These are phyloP conservation scores for Enteromius fasciolatus DNA, from an alignment of 2,797 vertebrate genomes.

Conservation along the genomic window DNA sequence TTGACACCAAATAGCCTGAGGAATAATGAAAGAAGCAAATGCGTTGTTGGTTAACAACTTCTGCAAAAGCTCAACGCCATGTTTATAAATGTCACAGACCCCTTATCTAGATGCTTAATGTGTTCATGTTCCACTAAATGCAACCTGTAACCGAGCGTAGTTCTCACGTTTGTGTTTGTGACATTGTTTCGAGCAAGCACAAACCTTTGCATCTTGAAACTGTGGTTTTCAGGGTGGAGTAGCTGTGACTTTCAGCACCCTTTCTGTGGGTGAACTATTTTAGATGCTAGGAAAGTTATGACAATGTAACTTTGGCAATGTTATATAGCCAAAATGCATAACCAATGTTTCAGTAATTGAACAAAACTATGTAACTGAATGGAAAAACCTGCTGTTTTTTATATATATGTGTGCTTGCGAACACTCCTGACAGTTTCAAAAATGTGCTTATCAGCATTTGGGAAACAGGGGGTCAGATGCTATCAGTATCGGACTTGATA, in stretches of 20 bases:
- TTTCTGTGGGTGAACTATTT: neutral
- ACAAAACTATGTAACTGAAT: neutral
- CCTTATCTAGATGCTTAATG: neutral
- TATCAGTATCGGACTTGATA: conserved; percentile 48
- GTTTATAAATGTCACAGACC: neutral
- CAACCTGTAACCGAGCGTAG: neutral
- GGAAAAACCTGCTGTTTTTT: too few species aligned
- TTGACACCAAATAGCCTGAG: neutral
- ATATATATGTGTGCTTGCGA: neutral
- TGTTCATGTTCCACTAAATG: neutral
- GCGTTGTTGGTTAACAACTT: neutral
- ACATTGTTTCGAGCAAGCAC: neutral
- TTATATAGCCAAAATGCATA: neutral
- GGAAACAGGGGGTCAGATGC: conserved; percentile 28
- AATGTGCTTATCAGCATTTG: conserved; percentile 24
- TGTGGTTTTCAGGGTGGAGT: conserved; percentile 40
- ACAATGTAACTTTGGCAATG: neutral
- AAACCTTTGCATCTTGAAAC: neutral
- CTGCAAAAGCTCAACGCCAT: neutral
- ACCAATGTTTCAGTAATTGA: neutral
- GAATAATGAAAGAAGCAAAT: neutral
- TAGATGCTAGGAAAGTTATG: neutral
- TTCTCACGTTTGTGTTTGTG: neutral
- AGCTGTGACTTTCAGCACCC: conserved; percentile 33
- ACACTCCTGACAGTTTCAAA: neutral